phyloP scores from a whole-genome alignment of 2,797 vertebrate genomes.

The Zalophus californianus region DNA sequence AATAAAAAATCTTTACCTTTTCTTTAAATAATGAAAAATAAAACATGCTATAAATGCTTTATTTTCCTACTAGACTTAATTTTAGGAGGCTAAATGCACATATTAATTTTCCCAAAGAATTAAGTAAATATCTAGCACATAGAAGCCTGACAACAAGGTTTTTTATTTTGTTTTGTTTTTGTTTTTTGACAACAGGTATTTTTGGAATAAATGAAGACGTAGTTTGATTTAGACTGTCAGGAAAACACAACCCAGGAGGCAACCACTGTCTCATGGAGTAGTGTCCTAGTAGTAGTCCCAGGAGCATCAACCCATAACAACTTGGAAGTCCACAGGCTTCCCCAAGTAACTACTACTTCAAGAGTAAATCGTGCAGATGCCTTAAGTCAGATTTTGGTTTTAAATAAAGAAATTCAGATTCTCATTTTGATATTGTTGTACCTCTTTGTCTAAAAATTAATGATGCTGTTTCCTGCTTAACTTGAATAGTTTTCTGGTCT shows the following conservation, averaged over 20 bases:
- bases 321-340: neutral
- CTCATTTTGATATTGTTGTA: neutral
- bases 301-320: neutral
- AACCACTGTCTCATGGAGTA: neutral
- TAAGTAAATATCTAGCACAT: neutral
- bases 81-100: neutral
- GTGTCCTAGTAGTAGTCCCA: neutral
- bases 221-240: neutral
- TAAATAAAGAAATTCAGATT: neutral
- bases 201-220: neutral
- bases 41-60: neutral
- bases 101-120: neutral
- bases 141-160: neutral
- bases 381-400: neutral
- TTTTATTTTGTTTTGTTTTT: neutral
- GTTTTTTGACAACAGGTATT: neutral
- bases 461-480: conserved; percentile 21
- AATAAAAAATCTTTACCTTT: conserved; percentile 8
- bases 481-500: conserved; percentile 60
- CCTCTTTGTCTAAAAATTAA: conserved; percentile 26
- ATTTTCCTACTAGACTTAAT: neutral
- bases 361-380: neutral
- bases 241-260: neutral
- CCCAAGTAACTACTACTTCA: neutral
- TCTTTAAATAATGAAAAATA: conserved; percentile 6